Percentiles rank a stretch among this genome's conserved stretches.
Evolutionary conservation across 2,113 vertebrate species (phyloP).

Genomic region (human): GRCh38 chr4:125737001-125737500

Average conservation of each 20-base stretch:
- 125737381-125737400: rapidly evolving
- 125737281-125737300: background rate
- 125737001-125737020: background rate
- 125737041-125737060: background rate
- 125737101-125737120: background rate
- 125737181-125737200: background rate
- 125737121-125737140: background rate
- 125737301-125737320: background rate
- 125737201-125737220: background rate
- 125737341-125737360: background rate
- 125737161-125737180: no score
- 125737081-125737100: background rate
- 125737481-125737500: no score
- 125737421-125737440: no score
- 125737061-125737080: background rate
- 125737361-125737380: no score
- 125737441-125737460: no score
- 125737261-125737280: background rate
- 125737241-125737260: background rate
- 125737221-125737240: background rate
- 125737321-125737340: background rate
- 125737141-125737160: background rate
- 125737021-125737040: background rate
- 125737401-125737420: no score
- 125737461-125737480: no score